Base-by-base conservation (phyloP, 1,140 invertebrate genomes). In the Trachymyrmex cornetzi region DNA sequence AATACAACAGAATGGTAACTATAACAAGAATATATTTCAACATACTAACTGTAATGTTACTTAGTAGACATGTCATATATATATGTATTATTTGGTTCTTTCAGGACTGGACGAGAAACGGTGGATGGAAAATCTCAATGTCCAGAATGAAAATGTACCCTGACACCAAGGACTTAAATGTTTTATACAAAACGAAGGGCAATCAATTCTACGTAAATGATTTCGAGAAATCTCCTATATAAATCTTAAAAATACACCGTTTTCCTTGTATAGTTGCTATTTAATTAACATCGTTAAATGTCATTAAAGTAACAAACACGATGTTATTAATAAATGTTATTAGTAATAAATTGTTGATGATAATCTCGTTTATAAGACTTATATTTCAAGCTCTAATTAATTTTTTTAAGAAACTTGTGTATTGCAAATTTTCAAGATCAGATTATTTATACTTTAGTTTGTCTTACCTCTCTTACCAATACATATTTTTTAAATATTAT, bases 1-100 rank as follows among this genome's bases (percentile, higher is more conserved):
- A 98, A 95, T 98, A 98, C 91, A 97, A 98, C 94, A 95, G 94
- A 85, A 97, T 97, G 94, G 97, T 97, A 95, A 50, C 96, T 97
- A 96, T 34, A 7, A 67, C 30, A 77, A 53, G 38, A 67, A 16
- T 77, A 34, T 71, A 12, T 77, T 30, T 74, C 30, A 30, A 30
- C 16, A 38, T 81, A 44, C 38, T 44, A 34, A 38, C 30, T 16
- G n/a, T n/a, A 53, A 27, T 12, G 30, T 30, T 75, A 53, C 14
- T 53, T 22, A 71, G 9, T 22, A 71, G n/a, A 5, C 81, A 64
- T 85, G 9, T n/a, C 0, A 69, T 79, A 61, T 79, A 84, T 30
- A 34, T 79, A 74, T 48, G 44, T 87, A 27, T 80, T 81, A 67
- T 88, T 89, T 84, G n/a, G 80, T 75, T 84, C 87, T 87, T 88